phyloP scores from a whole-genome alignment of 2,113 vertebrate genomes.

The Gadus macrocephalus region DNA sequence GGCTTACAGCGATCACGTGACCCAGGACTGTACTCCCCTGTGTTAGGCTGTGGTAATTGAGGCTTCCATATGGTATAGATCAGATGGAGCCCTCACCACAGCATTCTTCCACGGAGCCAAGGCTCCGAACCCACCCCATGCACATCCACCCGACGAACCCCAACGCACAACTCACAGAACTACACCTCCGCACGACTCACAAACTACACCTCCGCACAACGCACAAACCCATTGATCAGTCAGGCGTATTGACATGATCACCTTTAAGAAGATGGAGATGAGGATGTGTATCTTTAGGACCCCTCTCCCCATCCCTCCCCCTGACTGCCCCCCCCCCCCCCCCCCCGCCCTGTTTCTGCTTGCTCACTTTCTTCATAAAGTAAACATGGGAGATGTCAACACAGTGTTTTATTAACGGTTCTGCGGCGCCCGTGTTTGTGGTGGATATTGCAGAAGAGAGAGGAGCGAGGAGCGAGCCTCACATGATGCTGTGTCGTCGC shows the following conservation, averaged over 20 bases:
- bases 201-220: too few species aligned
- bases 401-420: neutral
- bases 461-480: too few species aligned
- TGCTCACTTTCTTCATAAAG: neutral
- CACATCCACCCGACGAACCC: too few species aligned
- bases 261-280: too few species aligned
- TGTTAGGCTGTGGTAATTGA: constrained; percentile 64
- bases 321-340: neutral
- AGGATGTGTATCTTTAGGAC: neutral
- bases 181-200: too few species aligned
- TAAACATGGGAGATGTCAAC: constrained; percentile 2
- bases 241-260: too few species aligned
- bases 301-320: neutral
- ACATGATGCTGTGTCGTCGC: too few species aligned
- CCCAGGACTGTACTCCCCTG: constrained; percentile 56
- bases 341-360: too few species aligned
- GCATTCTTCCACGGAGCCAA: constrained; percentile 56
- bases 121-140: constrained; percentile 21
- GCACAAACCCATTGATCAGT: too few species aligned
- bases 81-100: constrained; percentile 62
- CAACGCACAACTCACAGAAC: too few species aligned
- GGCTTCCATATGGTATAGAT: constrained; percentile 73
- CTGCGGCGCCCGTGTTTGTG: neutral
- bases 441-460: constrained; percentile 1
- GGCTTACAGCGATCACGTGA: constrained; percentile 54